A percentile compares a stretch with the other conserved stretches of the same genome.
phyloP scores from a whole-genome alignment of 2,888 invertebrate genomes.

The Drosophila formosana region DNA sequence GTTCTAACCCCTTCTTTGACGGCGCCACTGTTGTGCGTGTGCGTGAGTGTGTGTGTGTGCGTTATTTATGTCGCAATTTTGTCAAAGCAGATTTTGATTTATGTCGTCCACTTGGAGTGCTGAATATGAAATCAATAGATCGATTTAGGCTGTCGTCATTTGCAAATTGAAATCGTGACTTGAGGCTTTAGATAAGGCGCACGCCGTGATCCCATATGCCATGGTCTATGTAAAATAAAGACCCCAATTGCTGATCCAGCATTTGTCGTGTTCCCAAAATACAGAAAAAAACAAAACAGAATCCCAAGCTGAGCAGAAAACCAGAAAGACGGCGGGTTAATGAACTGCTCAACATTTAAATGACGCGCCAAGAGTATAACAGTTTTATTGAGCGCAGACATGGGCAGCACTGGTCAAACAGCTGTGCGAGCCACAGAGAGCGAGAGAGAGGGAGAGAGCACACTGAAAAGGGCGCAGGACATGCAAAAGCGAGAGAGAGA shows the following conservation, averaged over 20 bases:
- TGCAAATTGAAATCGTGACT: constrained; percentile 82
- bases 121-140: constrained; percentile 80
- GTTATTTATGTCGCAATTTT: constrained; percentile 66
- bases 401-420: constrained; percentile 58
- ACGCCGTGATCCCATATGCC: constrained; percentile 11
- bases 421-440: constrained; percentile 40
- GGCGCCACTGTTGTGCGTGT: constrained; percentile 26
- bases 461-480: constrained; percentile 47
- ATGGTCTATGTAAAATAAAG: constrained; percentile 25
- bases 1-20: neutral
- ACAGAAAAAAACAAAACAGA: neutral
- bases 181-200: constrained; percentile 76
- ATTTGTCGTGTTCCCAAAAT: constrained; percentile 27
- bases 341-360: constrained; percentile 44
- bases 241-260: constrained; percentile 40
- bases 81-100: constrained; percentile 70
- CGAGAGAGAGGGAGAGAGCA: neutral
- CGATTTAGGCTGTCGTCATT: constrained; percentile 65
- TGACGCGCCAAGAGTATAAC: constrained; percentile 55
- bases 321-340: constrained; percentile 44
- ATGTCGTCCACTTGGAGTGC: constrained; percentile 76
- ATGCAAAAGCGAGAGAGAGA: constrained; percentile 27
- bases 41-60: constrained; percentile 8
- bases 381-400: constrained; percentile 30
- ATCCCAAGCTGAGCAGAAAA: constrained; percentile 4